These are phyloP conservation scores for Ciona savignyi DNA, from an alignment of 23 tunicate genomes.

Conservation along the genomic window DNA sequence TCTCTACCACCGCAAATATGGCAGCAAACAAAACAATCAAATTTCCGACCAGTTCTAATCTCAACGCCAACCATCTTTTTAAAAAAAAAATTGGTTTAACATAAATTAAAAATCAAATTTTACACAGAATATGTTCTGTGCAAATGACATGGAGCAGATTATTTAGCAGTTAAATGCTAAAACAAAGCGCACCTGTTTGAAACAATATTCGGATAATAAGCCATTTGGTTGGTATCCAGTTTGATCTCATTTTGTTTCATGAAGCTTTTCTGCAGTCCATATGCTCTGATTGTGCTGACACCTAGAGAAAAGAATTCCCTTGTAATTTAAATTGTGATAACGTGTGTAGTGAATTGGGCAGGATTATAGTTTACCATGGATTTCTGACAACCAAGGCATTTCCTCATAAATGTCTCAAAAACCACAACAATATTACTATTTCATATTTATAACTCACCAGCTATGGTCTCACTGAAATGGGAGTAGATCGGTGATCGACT, in stretches of 20 bases:
- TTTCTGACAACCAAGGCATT: no score
- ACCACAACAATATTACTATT: not conserved
- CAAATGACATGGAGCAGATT: no score
- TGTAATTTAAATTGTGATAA: no score
- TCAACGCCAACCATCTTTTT: conserved; percentile 90
- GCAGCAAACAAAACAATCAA: conserved; percentile 89
- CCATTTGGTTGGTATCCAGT: conserved; percentile 90
- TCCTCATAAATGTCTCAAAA: no score
- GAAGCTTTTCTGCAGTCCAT: conserved; percentile 54
- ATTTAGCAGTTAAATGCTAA: no score
- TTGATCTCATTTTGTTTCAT: conserved; percentile 57
- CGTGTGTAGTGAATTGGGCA: no score
- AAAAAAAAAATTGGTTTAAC: no score
- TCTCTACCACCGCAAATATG: conserved; percentile 78
- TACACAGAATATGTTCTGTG: no score
- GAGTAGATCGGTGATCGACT: conserved; percentile 79
- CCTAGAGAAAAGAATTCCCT: conserved; percentile 41
- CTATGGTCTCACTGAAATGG: conserved; percentile 60
- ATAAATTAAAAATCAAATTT: no score
- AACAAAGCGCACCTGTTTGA: conserved; percentile 65
- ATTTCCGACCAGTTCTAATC: conserved; percentile 82
- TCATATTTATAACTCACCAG: conserved; percentile 24
- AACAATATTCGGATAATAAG: conserved; percentile 86
- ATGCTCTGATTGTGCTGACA: conserved; percentile 85
- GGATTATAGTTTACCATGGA: no score